These are phyloP conservation scores for Drosophila rufa DNA, from an alignment of 1,140 invertebrate species.

Conservation along the genomic window DNA sequence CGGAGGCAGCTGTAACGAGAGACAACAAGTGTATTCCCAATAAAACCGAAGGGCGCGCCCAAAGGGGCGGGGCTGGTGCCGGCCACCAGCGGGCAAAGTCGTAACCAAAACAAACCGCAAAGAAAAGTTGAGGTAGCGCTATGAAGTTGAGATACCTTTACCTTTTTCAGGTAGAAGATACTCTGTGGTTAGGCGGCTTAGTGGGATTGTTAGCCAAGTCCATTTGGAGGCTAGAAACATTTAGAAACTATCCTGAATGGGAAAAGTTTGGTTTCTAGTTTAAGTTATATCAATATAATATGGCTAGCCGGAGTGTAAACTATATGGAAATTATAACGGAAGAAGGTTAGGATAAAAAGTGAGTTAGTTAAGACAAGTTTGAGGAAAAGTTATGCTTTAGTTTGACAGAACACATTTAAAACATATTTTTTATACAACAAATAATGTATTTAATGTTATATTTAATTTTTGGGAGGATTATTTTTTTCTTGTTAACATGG, in stretches of 20 bases:
- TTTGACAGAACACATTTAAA: neutral
- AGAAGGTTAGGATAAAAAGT: neutral
- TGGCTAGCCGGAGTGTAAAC: too few relatives aligned
- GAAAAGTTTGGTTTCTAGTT: neutral
- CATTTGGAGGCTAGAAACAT: slow-evolving; percentile 1
- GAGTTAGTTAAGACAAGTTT: too few relatives aligned
- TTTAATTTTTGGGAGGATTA: neutral
- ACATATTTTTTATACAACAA: neutral
- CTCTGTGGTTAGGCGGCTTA: slow-evolving; percentile 8
- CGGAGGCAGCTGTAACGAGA: slow-evolving; percentile 17
- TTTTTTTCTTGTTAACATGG: neutral
- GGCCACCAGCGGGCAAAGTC: slow-evolving; percentile 8
- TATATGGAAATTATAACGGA: too few relatives aligned
- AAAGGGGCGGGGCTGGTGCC: slow-evolving; percentile 2
- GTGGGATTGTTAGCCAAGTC: slow-evolving; percentile 11
- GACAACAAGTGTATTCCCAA: slow-evolving; percentile 33
- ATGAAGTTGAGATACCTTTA: slow-evolving; percentile 13
- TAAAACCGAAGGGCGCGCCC: slow-evolving; percentile 27
- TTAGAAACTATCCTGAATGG: slow-evolving; percentile 5
- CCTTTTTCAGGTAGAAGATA: slow-evolving; percentile 10
- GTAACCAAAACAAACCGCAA: slow-evolving; percentile 21
- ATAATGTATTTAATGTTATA: neutral
- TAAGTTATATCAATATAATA: neutral
- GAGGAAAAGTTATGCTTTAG: too few relatives aligned
- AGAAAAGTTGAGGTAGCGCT: slow-evolving; percentile 9